Evolutionary conservation across 2,888 invertebrate species (phyloP), one percentile per base, ranked within the genome.

Genomic region (Lithophane socia): DNA sequence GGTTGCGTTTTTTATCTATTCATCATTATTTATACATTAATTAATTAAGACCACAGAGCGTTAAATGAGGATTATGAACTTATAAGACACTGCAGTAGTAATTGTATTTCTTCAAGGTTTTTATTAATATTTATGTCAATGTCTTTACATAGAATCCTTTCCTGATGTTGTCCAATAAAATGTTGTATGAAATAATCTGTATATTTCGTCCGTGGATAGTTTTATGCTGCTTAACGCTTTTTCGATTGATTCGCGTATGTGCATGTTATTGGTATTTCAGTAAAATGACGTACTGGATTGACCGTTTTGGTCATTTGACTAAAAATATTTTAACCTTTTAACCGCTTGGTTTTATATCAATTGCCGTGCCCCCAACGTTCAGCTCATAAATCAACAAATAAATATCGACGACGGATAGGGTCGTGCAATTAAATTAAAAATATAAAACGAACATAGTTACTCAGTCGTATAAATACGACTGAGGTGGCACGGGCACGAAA

Each of bases 171-270:
- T 58, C 13, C 58, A 52, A 54, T 65, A 52, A 73, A 29, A 54
- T 61, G 9, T 60, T 37, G 49, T 37, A 47, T 42, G 13, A 42
- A 56, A n/a, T 73, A 49, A 58, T 29, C 18, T n/a, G n/a, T 29
- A 37, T 44, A 64, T 64, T 80, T 78, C 42, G 8, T 44, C 47
- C n/a, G 42, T 42, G 56, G 49, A 58, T 58, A 24, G 44, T 80
- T 73, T 10, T 74, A 16, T 18, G 16, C 47, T 13, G 16, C 37
- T 10, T 63, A 68, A n/a, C 21, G 3, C 2, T 37, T 71, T 37
- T 54, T 47, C 13, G 4, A 56, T 42, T 80, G 21, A 42, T 42
- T 73, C 10, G 29, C 9, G 1, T 5, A 13, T 69, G 16, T 44
- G 7, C 7, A 44, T 29, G 49, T 29, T n/a, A 37, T 21, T n/a